A percentile compares a stretch with the other conserved stretches of the same genome.
Conservation (phyloP, 2,888 invertebrate genomes). For the Agriopis leucophaearia region DNA sequence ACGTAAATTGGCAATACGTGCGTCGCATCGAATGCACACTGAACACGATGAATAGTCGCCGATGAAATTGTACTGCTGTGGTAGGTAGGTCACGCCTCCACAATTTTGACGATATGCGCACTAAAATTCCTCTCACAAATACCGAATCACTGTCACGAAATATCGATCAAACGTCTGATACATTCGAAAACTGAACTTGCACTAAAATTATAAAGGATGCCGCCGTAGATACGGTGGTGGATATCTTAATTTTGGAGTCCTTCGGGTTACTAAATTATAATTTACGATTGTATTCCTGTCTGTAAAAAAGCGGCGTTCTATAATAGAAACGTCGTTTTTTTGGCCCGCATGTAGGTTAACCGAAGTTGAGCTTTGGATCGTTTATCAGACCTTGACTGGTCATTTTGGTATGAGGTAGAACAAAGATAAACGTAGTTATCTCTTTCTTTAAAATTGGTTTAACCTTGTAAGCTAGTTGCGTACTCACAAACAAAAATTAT, state of each 20-base stretch:
- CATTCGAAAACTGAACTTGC: conserved; percentile 63
- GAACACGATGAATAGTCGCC: conserved; percentile 66
- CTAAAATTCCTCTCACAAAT: conserved; percentile 55
- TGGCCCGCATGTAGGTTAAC: conserved; percentile 76
- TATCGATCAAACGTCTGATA: conserved; percentile 65
- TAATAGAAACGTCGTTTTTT: conserved; percentile 84
- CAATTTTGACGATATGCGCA: conserved; percentile 61
- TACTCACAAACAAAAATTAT: neutral
- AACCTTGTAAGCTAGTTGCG: conserved; percentile 18
- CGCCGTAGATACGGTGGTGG: conserved; percentile 72
- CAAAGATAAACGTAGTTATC: conserved; percentile 61
- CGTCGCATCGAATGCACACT: conserved; percentile 68
- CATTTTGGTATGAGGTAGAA: conserved; percentile 57
- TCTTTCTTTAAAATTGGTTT: conserved; percentile 59
- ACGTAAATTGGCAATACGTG: conserved; percentile 77
- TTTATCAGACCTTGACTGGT: conserved; percentile 58
- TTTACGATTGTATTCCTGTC: conserved; percentile 79
- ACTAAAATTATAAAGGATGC: conserved; percentile 77
- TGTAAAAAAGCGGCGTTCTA: conserved; percentile 74
- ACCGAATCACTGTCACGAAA: conserved; percentile 44
- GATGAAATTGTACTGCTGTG: conserved; percentile 69
- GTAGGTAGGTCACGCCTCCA: conserved; percentile 75
- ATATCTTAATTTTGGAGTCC: conserved; percentile 80
- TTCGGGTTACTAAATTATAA: conserved; percentile 80
- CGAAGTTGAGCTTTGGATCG: conserved; percentile 67